Conservation (phyloP, 2,113 vertebrate genomes). For the Nothocercus julius region DNA sequence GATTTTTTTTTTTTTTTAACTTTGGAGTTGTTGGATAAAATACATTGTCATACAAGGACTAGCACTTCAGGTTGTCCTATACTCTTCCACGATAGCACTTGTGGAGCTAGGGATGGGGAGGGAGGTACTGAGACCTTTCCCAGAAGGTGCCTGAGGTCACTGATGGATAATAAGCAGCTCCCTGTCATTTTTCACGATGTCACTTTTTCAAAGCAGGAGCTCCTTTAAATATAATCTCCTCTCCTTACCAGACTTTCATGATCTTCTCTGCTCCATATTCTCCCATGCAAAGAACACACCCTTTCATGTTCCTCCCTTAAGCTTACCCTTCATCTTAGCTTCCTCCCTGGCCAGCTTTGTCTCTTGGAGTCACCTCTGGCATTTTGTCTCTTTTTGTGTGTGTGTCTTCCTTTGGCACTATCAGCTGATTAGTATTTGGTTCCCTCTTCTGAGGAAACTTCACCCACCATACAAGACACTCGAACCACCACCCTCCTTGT, state of each 20-base stretch:
- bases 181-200: not conserved
- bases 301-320: constrained; percentile 40
- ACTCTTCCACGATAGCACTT: not conserved
- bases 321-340: not conserved
- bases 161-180: not conserved
- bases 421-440: not conserved
- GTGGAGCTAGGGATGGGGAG: not conserved
- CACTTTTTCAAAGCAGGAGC: not conserved
- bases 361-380: not conserved
- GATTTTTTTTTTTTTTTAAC: not conserved
- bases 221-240: not conserved
- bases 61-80: not conserved
- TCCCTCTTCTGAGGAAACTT: not conserved
- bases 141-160: not conserved
- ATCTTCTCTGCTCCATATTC: not conserved
- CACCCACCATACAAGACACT: not conserved
- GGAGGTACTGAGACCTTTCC: not conserved
- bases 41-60: not conserved
- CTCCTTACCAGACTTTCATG: not conserved
- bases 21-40: not conserved
- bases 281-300: constrained; percentile 29
- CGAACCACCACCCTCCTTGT: rapidly evolving
- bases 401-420: not conserved
- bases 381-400: constrained; percentile 23
- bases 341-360: constrained; percentile 35